Evolutionary conservation across 2,888 invertebrate genomes (phyloP).

Genomic region (Dasypolia templi): DNA sequence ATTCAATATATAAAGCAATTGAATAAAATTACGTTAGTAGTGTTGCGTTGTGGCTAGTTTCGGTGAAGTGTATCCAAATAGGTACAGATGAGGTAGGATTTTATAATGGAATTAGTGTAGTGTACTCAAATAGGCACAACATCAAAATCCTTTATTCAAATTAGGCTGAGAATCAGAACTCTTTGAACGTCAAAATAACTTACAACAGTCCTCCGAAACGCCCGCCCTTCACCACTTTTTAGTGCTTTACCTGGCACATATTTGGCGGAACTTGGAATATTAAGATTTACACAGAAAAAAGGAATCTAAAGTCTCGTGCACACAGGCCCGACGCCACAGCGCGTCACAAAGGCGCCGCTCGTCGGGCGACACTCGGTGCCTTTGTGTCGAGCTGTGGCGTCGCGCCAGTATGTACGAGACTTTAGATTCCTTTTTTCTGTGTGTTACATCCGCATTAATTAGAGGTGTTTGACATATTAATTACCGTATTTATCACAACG

Average conservation of each 20-base stretch:
- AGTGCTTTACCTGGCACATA: neutral
- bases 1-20: constrained; percentile 9
- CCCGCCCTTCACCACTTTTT: neutral
- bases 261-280: neutral
- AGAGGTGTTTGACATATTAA: neutral
- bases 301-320: too few relatives aligned
- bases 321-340: too few relatives aligned
- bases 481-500: neutral
- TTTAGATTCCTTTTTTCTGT: neutral
- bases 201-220: neutral
- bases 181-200: neutral
- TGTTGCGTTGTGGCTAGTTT: constrained; percentile 5
- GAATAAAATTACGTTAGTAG: constrained; percentile 17
- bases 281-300: neutral
- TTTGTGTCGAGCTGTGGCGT: too few relatives aligned
- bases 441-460: neutral
- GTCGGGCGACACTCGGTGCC: too few relatives aligned
- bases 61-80: neutral
- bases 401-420: too few relatives aligned
- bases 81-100: neutral
- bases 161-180: neutral
- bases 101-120: neutral
- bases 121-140: neutral
- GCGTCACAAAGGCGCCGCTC: too few relatives aligned
- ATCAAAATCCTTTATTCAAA: neutral